Evolutionary conservation across 1,140 invertebrate genomes (phyloP), one percentile per base, ranked within the genome.

Genomic region (Calosoma granatense): DNA sequence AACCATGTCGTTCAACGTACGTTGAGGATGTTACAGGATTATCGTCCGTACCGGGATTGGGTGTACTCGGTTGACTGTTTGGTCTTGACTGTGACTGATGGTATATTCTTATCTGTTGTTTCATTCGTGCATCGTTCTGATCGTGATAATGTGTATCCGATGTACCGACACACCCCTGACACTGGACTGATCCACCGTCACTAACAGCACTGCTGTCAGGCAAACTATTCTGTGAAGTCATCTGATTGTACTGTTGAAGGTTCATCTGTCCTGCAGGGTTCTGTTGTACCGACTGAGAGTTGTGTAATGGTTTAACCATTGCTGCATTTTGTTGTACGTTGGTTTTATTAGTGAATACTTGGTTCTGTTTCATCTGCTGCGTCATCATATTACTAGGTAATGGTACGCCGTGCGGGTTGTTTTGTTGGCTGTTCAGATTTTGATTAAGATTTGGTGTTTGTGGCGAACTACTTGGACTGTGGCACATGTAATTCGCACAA

Each of bases 21-120:
- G 83, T 85, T 1, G 84, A 85, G 14, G 84, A 87, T 19, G 84
- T 85, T 19, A 85, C 83, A 12, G 83, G 83, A 71, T 81, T 83
- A 20, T 85, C 81, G n/a, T 81, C 78, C 59, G 76, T 79, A 6
- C 41, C 41, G 4, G 41, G 41, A 71, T 77, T 79, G 39, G 76
- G 77, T 2, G 74, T 78, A 36, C 71, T 65, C 0, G 73, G 70
- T 51, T 70, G 64, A 57, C 68, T 70, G 53, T 64, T 66, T 3
- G 66, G 63, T 55, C 66, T 60, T 22, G 61, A 65, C 22, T 59
- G 53, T 20, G 51, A 36, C 47, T 61, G 47, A 20, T 56, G 41
- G 17, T 47, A 47, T 4, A 47, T 17, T 17, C 41, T 6, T 17
- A 23, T 30, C 22, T 53, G 51, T 20, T 19, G 51, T 22, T 53